phyloP scores from a whole-genome alignment of 1,140 invertebrate genomes.

The Drosophila setifemur region DNA sequence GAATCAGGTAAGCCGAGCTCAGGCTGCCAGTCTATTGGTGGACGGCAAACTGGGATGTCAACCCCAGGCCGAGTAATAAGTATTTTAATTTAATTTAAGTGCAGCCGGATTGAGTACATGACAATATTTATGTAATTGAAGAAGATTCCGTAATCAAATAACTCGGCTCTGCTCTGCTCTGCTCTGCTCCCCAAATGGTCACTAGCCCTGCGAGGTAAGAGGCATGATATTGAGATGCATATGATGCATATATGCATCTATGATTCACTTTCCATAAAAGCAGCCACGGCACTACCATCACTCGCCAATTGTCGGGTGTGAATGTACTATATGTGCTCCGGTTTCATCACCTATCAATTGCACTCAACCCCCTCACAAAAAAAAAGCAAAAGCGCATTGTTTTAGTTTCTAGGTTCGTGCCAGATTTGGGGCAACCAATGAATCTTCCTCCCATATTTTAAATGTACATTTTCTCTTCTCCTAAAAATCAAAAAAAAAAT shows the following conservation, averaged over 20 bases:
- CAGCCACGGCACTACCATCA: neutral
- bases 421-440: no score
- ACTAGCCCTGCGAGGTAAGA: no score
- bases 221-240: neutral
- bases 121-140: no score
- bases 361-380: neutral
- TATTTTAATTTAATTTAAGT: neutral
- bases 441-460: no score
- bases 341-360: constrained; percentile 8
- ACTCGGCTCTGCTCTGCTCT: no score
- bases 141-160: neutral
- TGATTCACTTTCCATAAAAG: neutral
- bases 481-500: no score
- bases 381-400: neutral
- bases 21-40: constrained; percentile 9
- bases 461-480: no score
- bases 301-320: no score
- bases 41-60: constrained; percentile 1
- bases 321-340: neutral
- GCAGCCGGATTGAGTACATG: no score
- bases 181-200: no score
- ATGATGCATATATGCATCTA: neutral
- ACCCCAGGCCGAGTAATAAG: neutral
- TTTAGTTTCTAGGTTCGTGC: neutral
- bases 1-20: constrained; percentile 4